Percentiles rank a stretch among this genome's conserved stretches.
These are phyloP conservation scores for Nomada hirtipes DNA, from an alignment of 2,888 invertebrate species.

Conservation along the genomic window DNA sequence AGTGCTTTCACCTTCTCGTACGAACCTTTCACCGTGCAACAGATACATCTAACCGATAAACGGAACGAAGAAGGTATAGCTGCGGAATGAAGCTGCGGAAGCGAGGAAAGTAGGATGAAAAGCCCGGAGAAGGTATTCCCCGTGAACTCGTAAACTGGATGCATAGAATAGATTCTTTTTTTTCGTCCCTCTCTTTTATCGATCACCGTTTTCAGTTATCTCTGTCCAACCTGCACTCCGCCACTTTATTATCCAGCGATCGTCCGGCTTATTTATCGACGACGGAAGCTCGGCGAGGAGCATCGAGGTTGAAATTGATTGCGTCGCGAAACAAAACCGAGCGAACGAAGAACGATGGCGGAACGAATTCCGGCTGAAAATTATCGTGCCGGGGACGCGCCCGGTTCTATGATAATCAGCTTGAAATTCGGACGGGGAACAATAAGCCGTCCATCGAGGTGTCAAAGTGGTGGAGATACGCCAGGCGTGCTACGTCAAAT, in stretches of 20 bases:
- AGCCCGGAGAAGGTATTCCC: slow-evolving; percentile 12
- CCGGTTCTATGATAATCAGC: slow-evolving; percentile 36
- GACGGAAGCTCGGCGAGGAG: slow-evolving; percentile 52
- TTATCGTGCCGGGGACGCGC: slow-evolving; percentile 29
- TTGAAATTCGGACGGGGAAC: slow-evolving; percentile 29
- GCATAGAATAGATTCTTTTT: slow-evolving; percentile 18
- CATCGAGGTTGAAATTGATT: slow-evolving; percentile 56
- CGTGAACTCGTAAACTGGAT: slow-evolving; percentile 42
- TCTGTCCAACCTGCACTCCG: slow-evolving; percentile 19
- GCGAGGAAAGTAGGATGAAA: slow-evolving; percentile 4
- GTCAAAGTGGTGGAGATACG: slow-evolving; percentile 30
- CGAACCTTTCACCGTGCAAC: slow-evolving; percentile 8
- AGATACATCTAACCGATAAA: slow-evolving; percentile 25
- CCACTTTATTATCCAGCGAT: slow-evolving; percentile 59
- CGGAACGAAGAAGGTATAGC: neutral
- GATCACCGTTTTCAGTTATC: neutral
- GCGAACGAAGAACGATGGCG: neutral
- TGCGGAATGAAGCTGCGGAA: neutral
- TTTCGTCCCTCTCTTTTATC: slow-evolving; percentile 15
- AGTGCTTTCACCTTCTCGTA: neutral
- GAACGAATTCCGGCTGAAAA: slow-evolving; percentile 22
- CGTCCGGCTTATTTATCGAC: slow-evolving; percentile 50
- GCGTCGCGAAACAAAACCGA: slow-evolving; percentile 52
- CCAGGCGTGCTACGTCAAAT: slow-evolving; percentile 8
- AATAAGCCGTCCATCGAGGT: slow-evolving; percentile 22